Evolutionary conservation across 2,113 vertebrate genomes (phyloP).

Genomic region (Scartelaos histophorus): DNA sequence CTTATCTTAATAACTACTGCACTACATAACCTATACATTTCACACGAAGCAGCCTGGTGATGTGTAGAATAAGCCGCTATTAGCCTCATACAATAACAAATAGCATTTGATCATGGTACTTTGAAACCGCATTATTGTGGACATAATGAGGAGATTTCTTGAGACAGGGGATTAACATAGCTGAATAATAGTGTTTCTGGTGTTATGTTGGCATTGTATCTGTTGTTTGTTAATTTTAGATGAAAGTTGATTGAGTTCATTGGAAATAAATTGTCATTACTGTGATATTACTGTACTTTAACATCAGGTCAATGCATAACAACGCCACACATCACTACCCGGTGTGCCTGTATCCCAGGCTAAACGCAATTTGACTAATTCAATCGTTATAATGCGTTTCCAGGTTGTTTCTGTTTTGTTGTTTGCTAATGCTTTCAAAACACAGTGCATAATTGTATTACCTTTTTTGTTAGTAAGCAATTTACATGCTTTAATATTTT

Average conservation of each 20-base stretch:
- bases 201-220: not conserved
- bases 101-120: not conserved
- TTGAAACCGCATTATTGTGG: not conserved
- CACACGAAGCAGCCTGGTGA: not conserved
- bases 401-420: not conserved
- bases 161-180: slow-evolving; percentile 41
- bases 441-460: not conserved
- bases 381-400: not conserved
- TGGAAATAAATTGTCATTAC: not conserved
- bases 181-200: not conserved
- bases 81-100: not conserved
- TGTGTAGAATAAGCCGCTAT: not conserved
- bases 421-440: not conserved
- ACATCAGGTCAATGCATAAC: not conserved
- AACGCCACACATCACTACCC: not conserved
- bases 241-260: not conserved
- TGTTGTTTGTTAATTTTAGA: not conserved
- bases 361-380: not conserved
- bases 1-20: slow-evolving; percentile 19
- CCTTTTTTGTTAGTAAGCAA: not conserved
- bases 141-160: slow-evolving; percentile 19
- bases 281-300: not conserved
- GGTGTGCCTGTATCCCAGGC: not conserved
- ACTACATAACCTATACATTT: slow-evolving; percentile 1
- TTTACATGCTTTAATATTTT: not conserved